Evolutionary conservation across 2,888 invertebrate genomes (phyloP).

Genomic region (Cosmia trapezina): DNA sequence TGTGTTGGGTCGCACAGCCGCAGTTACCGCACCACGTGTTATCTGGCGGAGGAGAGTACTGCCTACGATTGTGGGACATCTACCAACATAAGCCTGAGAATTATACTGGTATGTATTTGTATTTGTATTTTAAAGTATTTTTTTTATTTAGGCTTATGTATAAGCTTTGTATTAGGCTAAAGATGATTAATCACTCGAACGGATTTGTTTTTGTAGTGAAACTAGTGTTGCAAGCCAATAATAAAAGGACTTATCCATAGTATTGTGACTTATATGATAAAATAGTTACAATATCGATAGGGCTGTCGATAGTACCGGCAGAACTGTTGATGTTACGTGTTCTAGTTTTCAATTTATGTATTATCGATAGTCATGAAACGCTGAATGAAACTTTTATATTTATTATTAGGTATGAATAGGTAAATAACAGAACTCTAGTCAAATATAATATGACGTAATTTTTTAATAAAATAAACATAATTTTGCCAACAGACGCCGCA

Average conservation of each 20-base stretch:
- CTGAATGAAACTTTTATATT: background rate
- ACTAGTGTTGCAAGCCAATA: background rate
- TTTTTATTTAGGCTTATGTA: too few species aligned
- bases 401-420: background rate
- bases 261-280: background rate
- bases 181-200: background rate
- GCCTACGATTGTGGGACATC: conserved; percentile 92
- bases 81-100: conserved; percentile 81
- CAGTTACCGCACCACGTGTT: conserved; percentile 90
- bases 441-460: background rate
- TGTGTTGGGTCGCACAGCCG: conserved; percentile 92
- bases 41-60: conserved; percentile 92
- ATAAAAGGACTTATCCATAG: background rate
- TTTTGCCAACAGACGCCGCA: conserved; percentile 34
- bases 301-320: background rate
- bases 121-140: too few species aligned
- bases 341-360: background rate
- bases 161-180: too few species aligned
- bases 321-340: background rate
- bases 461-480: background rate
- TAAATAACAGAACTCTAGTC: background rate
- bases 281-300: background rate
- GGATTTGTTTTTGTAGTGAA: background rate
- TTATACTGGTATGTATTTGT: conserved; percentile 71
- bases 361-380: background rate